phyloP scores from a whole-genome alignment of 2,113 vertebrate species.

The Corythornis madagascariensis region DNA sequence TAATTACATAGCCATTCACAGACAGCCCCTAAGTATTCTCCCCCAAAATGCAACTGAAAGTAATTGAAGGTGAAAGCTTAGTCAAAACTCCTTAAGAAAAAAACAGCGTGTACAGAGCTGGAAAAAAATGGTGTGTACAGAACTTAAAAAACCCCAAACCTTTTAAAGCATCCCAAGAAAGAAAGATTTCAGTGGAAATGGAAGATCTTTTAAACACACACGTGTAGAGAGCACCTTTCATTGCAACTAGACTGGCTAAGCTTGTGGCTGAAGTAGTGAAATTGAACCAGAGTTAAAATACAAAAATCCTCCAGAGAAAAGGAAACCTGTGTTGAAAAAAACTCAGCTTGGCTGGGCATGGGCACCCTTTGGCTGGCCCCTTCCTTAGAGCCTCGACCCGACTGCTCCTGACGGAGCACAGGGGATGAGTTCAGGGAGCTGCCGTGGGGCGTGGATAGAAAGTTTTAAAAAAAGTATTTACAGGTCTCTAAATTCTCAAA shows the following conservation, averaged over 20 bases:
- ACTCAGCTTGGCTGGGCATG: not conserved
- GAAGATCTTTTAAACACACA: not conserved
- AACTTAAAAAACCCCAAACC: not conserved
- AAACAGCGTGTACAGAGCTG: not conserved
- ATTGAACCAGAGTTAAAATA: not conserved
- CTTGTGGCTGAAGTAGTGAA: conserved; percentile 4
- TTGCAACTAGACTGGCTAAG: not conserved
- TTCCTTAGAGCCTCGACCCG: conserved; percentile 40
- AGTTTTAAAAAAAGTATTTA: conserved; percentile 47
- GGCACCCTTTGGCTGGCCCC: conserved; percentile 57
- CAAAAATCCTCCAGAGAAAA: conserved; percentile 40
- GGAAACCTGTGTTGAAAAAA: not conserved
- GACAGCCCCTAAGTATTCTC: not conserved
- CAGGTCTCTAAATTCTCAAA: conserved; percentile 63
- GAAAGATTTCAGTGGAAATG: not conserved
- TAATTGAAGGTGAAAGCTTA: not conserved
- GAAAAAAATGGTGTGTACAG: not conserved
- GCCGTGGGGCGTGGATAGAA: not conserved
- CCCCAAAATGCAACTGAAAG: not conserved
- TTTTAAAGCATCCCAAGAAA: not conserved
- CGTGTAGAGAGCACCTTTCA: not conserved
- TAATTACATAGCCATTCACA: not conserved
- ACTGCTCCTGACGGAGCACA: not conserved
- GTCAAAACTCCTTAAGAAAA: not conserved
- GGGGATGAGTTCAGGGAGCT: not conserved